Evolutionary conservation across 2,888 invertebrate species (phyloP).

Genomic region (Drosophila lacicola): DNA sequence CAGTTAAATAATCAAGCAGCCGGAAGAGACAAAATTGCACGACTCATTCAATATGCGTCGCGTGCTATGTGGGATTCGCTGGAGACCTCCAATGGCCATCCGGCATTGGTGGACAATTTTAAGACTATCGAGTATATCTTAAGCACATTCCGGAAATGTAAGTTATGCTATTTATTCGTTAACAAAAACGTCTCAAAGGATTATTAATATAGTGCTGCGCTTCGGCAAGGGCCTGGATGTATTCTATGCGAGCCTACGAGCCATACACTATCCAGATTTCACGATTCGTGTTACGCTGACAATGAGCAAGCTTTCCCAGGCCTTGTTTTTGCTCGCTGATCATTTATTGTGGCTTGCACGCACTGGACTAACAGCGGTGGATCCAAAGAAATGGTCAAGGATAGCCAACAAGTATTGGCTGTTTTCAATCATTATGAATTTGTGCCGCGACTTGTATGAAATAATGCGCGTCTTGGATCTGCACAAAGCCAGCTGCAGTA

Average conservation of each 20-base stretch:
- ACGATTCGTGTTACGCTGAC: conserved; percentile 90
- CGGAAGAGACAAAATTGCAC: conserved; percentile 84
- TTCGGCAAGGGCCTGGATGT: conserved; percentile 94
- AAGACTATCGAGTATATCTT: conserved; percentile 93
- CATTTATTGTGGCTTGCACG: conserved; percentile 94
- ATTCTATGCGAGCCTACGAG: conserved; percentile 90
- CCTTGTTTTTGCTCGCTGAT: conserved; percentile 93
- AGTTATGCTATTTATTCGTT: conserved; percentile 62
- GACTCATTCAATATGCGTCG: conserved; percentile 93
- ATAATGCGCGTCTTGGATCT: conserved; percentile 88
- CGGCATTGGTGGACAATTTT: conserved; percentile 89
- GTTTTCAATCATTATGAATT: conserved; percentile 91
- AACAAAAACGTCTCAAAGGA: neutral
- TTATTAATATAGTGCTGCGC: conserved; percentile 89
- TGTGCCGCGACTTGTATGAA: conserved; percentile 94
- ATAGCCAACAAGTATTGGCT: conserved; percentile 94
- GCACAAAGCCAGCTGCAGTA: conserved; percentile 85
- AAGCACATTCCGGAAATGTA: conserved; percentile 95
- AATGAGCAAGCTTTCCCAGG: conserved; percentile 91
- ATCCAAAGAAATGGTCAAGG: conserved; percentile 91
- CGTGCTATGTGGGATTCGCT: conserved; percentile 92
- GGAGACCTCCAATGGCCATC: conserved; percentile 86
- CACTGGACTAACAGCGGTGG: conserved; percentile 88
- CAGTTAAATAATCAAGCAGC: conserved; percentile 83
- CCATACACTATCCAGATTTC: conserved; percentile 90